Percentiles rank a stretch among this genome's conserved stretches.
Evolutionary conservation across 2,888 invertebrate genomes (phyloP).

Genomic region (Nymphalis c-album): DNA sequence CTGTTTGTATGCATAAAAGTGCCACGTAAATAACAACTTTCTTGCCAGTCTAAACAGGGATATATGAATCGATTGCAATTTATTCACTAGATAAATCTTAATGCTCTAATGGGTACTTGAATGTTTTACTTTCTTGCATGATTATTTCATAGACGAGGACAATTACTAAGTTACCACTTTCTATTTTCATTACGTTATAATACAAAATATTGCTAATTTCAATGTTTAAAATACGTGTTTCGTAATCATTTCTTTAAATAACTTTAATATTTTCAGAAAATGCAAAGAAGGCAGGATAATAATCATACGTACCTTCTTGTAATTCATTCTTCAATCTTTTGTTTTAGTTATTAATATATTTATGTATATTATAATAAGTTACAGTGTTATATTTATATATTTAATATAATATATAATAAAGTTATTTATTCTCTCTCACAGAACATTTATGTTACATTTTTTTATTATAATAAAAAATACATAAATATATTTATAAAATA

Average conservation of each 20-base stretch:
- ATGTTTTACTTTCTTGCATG: conserved; percentile 6
- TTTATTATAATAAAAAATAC: no score
- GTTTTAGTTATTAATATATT: no score
- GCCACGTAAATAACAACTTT: conserved; percentile 49
- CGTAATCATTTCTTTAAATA: no score
- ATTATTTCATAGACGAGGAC: not conserved
- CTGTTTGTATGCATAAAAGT: conserved; percentile 55
- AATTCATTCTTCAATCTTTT: no score
- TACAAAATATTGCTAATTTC: not conserved
- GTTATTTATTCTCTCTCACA: no score
- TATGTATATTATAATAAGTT: no score
- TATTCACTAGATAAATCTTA: conserved; percentile 20
- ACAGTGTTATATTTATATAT: no score
- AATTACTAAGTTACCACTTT: conserved; percentile 1
- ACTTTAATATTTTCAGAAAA: no score
- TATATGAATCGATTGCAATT: conserved; percentile 39
- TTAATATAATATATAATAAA: no score
- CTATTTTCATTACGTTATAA: not conserved
- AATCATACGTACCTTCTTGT: no score
- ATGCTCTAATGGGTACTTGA: conserved; percentile 16
- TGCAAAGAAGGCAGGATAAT: no score
- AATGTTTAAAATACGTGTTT: not conserved
- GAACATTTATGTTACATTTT: no score
- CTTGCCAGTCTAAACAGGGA: conserved; percentile 38
- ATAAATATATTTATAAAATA: not conserved